Percentiles rank a stretch among this genome's conserved stretches.
phyloP scores from a whole-genome alignment of 2,113 vertebrate genomes.

The Laticauda colubrina region DNA sequence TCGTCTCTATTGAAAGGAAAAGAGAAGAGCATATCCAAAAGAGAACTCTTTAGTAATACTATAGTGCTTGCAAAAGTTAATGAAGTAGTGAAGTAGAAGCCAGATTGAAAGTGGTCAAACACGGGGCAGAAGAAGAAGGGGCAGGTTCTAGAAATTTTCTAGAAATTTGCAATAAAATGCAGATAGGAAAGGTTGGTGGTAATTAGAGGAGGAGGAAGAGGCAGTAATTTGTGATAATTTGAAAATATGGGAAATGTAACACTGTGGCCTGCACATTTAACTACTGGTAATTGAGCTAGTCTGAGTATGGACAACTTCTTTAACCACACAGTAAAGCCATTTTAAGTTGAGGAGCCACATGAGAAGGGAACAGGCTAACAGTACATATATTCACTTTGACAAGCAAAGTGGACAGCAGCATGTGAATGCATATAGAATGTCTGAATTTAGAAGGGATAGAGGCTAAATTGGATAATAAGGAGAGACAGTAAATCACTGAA shows the following conservation, averaged over 20 bases:
- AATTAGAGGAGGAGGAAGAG: not conserved
- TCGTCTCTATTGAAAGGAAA: not conserved
- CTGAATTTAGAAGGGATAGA: not conserved
- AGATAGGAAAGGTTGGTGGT: not conserved
- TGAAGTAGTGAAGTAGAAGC: not conserved
- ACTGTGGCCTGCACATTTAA: not conserved
- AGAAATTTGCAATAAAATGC: not conserved
- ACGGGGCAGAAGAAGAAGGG: not conserved
- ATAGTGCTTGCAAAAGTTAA: not conserved
- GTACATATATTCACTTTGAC: not conserved
- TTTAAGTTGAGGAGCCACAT: not conserved
- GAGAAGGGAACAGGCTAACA: not conserved
- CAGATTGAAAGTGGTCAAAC: not conserved
- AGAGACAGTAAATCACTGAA: not conserved
- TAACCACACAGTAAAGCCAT: not conserved
- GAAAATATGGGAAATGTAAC: not conserved
- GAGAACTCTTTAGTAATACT: not conserved
- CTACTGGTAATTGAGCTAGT: not conserved
- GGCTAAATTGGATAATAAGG: not conserved
- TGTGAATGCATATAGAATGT: not conserved
- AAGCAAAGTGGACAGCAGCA: not conserved
- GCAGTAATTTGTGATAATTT: not conserved
- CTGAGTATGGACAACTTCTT: not conserved
- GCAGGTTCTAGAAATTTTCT: too few species aligned
- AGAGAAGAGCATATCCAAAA: not conserved